These are phyloP conservation scores for Chrysomela aeneicollis DNA, from an alignment of 2,888 invertebrate genomes.

Conservation along the genomic window DNA sequence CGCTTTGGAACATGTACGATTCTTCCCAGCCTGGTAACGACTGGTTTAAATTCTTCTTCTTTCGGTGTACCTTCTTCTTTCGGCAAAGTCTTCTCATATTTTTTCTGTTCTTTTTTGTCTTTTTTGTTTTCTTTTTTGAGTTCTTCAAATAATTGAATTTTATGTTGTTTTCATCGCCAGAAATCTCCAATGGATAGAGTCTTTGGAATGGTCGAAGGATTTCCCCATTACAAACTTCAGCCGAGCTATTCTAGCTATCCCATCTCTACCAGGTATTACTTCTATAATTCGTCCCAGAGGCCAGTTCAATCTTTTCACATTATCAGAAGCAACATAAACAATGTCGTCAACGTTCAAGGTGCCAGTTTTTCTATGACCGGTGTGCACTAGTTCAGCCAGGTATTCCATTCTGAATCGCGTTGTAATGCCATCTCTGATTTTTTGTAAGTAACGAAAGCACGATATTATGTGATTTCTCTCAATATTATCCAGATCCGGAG, in stretches of 20 bases:
- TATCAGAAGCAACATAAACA: neutral
- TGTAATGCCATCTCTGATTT: neutral
- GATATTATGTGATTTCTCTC: neutral
- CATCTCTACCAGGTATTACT: neutral
- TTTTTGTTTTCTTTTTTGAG: no score
- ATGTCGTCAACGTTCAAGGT: neutral
- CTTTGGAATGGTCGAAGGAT: no score
- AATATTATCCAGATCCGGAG: neutral
- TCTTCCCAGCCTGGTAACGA: no score
- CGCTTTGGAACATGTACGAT: no score
- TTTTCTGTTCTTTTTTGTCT: no score
- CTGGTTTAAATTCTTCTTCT: no score
- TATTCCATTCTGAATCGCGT: neutral
- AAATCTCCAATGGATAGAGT: no score
- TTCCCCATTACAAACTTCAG: no score
- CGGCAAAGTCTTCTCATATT: no score
- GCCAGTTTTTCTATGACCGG: neutral
- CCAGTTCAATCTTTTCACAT: neutral
- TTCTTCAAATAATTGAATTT: no score
- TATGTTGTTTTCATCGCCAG: no score
- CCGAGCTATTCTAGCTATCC: constrained; percentile 10
- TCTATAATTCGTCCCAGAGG: neutral
- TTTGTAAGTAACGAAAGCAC: neutral
- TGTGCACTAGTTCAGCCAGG: constrained; percentile 1
- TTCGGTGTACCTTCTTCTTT: no score